Evolutionary conservation across 2,113 vertebrate species (phyloP), one percentile per base, ranked within the genome.

Genomic region (Mionectes macconnelli): DNA sequence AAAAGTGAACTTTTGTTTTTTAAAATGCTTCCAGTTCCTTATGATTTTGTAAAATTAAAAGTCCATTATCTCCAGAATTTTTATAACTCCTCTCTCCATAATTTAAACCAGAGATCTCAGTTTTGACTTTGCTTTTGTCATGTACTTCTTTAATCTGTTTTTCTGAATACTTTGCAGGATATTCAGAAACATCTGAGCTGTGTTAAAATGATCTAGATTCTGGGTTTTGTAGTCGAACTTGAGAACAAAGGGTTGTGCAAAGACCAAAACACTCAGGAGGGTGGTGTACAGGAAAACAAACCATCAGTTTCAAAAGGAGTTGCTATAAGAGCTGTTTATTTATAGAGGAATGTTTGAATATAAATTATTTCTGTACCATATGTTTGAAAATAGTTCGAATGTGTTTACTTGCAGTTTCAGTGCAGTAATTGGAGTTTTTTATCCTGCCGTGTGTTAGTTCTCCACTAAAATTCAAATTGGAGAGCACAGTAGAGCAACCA

Each of bases 291-390:
- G 82, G 44, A 90, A 94, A 80, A 59, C 27, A 86, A 93, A 73
- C 47, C 17, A 63, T 83, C 52, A 35, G 24, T 78, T 96, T 95
- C 80, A 94, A 92, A 95, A 93, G 78, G 45, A 84, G 19, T 52
- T 89, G 44, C 44, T 83, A n/a, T 53, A 69, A 73, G 63, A 93
- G 18, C 82, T 94, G 86, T 95, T 96, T 96, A 56, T 93, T 95
- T 92, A 70, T 86, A 88, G 95, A 90, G 39, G 21, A 67, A 39
- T 42, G 37, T 72, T 69, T 93, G 42, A 89, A 80, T 91, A 25
- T 44, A 40, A 72, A 50, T 89, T 93, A 35, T 85, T 91, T 83
- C 94, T 86, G 25, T 64, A 60, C n/a, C 7, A 1, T 89, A 7
- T 94, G 81, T 75, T 94, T 94, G 66, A 60, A 72, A 84, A 74